Evolutionary conservation across 2,888 invertebrate genomes (phyloP).

Genomic region (Nasonovia ribisnigri): DNA sequence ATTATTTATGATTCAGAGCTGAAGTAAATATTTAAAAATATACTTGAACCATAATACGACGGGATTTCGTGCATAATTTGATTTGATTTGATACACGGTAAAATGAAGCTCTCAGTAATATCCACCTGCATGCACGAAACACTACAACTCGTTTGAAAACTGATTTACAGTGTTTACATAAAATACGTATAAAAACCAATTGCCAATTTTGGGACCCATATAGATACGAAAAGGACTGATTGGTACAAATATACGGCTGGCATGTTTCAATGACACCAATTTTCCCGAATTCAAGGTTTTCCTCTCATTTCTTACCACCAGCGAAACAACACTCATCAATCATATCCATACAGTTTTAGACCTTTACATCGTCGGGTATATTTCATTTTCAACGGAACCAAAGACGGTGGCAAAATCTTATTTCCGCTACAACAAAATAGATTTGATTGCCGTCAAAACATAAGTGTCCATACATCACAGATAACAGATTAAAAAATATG

Average conservation of each 20-base stretch:
- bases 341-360: neutral
- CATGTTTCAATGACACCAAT: conserved; percentile 1
- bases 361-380: neutral
- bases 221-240: neutral
- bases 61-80: neutral
- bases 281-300: neutral
- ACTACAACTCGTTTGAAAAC: neutral
- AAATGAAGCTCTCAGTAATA: neutral
- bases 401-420: neutral
- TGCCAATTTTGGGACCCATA: neutral
- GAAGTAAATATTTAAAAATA: neutral
- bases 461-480: neutral
- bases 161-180: neutral
- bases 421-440: neutral
- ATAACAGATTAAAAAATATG: neutral
- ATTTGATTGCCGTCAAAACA: neutral
- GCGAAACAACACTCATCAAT: conserved; percentile 4
- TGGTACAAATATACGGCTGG: neutral
- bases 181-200: neutral
- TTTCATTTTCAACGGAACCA: conserved; percentile 15
- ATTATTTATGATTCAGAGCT: neutral
- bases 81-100: neutral
- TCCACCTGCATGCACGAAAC: neutral
- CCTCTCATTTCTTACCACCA: neutral
- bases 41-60: neutral